phyloP scores from a whole-genome alignment of 2,113 vertebrate species.

The Otus sunia region DNA sequence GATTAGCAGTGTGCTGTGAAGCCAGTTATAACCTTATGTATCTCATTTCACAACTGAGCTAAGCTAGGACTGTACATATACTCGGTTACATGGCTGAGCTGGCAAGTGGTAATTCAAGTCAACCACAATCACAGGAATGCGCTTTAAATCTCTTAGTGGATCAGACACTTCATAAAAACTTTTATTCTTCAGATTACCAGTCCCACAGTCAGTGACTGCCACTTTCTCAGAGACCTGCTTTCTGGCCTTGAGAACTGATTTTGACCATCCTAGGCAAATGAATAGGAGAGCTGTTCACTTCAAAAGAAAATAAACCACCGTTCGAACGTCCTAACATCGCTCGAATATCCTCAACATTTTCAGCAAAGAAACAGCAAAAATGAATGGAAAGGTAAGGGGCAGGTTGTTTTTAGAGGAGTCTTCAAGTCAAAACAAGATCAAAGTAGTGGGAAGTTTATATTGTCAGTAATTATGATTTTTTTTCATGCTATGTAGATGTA shows the following conservation, averaged over 20 bases:
- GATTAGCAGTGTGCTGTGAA: background rate
- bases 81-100: background rate
- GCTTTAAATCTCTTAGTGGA: background rate
- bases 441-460: background rate
- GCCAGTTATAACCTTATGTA: background rate
- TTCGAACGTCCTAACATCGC: background rate
- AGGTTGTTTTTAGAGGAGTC: background rate
- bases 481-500: background rate
- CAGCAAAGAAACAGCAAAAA: background rate
- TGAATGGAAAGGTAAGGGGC: background rate
- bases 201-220: background rate
- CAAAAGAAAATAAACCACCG: background rate
- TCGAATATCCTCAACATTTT: background rate
- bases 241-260: background rate
- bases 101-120: background rate
- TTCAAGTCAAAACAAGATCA: background rate
- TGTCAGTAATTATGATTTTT: background rate
- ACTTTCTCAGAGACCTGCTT: background rate
- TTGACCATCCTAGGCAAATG: background rate
- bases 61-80: rapidly evolving
- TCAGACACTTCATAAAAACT: background rate
- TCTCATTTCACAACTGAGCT: background rate
- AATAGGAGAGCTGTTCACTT: background rate
- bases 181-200: background rate
- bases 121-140: background rate